Conservation (phyloP, 2,113 vertebrate genomes). For the Fregata magnificens region DNA sequence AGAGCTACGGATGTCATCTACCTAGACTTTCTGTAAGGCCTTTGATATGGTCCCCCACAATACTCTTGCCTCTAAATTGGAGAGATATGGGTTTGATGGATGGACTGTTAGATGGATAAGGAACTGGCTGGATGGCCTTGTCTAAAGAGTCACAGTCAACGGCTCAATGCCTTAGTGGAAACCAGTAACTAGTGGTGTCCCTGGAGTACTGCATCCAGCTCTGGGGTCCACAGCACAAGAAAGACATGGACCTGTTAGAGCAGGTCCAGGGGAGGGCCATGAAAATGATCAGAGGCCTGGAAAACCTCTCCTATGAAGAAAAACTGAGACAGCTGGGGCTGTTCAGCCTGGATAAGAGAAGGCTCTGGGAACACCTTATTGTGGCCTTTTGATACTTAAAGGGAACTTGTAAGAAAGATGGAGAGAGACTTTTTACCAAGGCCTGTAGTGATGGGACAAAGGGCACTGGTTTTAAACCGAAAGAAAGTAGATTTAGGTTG, state of each 20-base stretch:
- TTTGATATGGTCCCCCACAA: neutral
- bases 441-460: neutral
- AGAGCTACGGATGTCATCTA: neutral
- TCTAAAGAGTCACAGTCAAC: neutral
- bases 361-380: neutral
- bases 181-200: neutral
- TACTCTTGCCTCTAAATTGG: neutral
- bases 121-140: neutral
- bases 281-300: neutral
- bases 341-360: neutral
- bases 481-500: neutral
- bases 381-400: neutral
- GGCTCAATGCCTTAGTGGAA: neutral
- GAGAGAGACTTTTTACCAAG: neutral
- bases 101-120: neutral
- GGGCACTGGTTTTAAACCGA: neutral
- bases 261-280: neutral
- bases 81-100: neutral
- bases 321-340: neutral
- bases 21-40: neutral
- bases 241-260: neutral
- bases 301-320: neutral
- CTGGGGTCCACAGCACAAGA: neutral
- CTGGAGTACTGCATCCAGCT: neutral
- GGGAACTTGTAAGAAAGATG: neutral